phyloP scores from a whole-genome alignment of 2,888 invertebrate genomes.

The Coelinius sp. region DNA sequence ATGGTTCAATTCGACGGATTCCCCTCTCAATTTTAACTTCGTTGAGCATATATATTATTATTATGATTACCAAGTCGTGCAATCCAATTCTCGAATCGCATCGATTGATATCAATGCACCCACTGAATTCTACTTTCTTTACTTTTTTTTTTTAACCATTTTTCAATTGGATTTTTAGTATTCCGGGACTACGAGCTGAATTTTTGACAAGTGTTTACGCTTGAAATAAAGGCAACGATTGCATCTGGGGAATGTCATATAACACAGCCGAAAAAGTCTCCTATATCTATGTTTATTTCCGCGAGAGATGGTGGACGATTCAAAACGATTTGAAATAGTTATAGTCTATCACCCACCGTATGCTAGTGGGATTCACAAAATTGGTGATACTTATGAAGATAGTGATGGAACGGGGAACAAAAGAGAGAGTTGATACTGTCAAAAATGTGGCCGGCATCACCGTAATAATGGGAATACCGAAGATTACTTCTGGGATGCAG shows the following conservation, averaged over 20 bases:
- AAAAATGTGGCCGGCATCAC: background rate
- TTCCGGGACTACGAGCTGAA: background rate
- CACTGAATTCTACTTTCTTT: constrained; percentile 1
- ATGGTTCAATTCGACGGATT: constrained; percentile 13
- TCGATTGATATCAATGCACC: constrained; percentile 9
- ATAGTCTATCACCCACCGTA: too few relatives aligned
- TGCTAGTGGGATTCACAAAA: background rate
- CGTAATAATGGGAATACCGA: constrained; percentile 14
- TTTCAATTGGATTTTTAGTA: background rate
- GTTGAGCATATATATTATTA: background rate
- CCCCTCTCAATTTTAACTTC: constrained; percentile 18
- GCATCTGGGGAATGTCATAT: too few relatives aligned
- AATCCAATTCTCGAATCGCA: constrained; percentile 17
- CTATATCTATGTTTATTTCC: background rate
- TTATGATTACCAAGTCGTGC: constrained; percentile 20
- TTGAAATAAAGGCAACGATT: too few relatives aligned
- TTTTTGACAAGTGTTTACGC: constrained; percentile 2
- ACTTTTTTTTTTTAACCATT: background rate
- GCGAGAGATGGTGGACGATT: background rate
- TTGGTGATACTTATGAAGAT: background rate
- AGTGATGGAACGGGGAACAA: background rate
- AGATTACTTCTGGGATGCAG: constrained; percentile 18
- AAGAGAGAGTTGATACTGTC: background rate
- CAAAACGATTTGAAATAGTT: background rate
- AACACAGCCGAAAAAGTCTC: too few relatives aligned